Evolutionary conservation across 2,888 invertebrate genomes (phyloP), one percentile per base, ranked within the genome.

Genomic region (Agrotis ipsilon): DNA sequence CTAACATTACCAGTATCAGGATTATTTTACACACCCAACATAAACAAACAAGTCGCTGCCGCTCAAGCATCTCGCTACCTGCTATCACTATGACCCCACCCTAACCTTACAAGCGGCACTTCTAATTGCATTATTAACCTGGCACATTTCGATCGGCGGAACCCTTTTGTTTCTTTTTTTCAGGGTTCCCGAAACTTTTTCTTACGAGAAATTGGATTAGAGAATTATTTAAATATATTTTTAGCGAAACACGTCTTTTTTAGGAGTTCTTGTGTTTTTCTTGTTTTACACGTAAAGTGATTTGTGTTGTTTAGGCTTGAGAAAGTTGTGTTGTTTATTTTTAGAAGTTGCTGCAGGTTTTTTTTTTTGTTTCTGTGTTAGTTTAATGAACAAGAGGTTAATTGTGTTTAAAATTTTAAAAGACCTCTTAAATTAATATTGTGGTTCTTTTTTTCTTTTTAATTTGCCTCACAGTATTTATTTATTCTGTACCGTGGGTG

Each of bases 111-210:
- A 84, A 85, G 85, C 81, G 81, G 81, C 86, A 86, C 81, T 88
- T 87, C 89, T 92, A 92, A 92, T 92, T 92, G 89, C 87, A 91
- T 92, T 92, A 92, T 88, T 87, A 89, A 84, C 82, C 86, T 84
- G 83, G 87, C 86, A 88, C 90, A 89, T 90, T 90, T 89, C 90
- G 88, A 91, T 90, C 84, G 86, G 81, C 77, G 83, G 82, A 86
- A 89, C 87, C 87, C 89, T 86, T 89, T 90, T 89, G 85, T 87
- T 75, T 82, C 85, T 57, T 61, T 85, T 86, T 84, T 85, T 72
- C 72, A 72, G 78, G 69, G 80, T 79, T 85, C 84, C 71, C 48
- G 63, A 71, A 71, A 76, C 72, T 58, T 66, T 66, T 71, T 67
- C 54, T 64, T 74, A 51, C 59, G 61, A 60, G 61, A 78, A 58